A percentile compares a stretch with the other conserved stretches of the same genome.
Evolutionary conservation across 2,113 vertebrate genomes (phyloP).

Genomic region (Geococcyx californianus): DNA sequence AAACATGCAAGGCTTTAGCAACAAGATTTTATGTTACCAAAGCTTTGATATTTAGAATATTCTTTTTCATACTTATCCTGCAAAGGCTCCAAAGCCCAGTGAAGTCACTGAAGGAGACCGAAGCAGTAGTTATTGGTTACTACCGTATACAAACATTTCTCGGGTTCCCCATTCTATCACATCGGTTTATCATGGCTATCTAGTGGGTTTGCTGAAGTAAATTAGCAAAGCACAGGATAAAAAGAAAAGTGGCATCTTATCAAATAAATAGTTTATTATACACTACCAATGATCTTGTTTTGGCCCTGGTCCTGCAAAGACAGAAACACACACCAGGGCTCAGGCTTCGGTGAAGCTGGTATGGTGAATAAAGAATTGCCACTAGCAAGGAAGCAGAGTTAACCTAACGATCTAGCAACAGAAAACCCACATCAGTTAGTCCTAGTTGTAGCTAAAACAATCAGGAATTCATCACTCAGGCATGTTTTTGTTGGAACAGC

Average conservation of each 20-base stretch:
- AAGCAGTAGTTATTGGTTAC: neutral
- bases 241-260: neutral
- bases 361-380: neutral
- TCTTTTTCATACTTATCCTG: neutral
- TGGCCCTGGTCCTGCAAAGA: neutral
- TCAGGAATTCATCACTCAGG: neutral
- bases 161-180: neutral
- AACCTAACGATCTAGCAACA: neutral
- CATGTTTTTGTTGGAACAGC: neutral
- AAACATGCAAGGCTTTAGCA: neutral
- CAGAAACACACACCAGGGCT: neutral
- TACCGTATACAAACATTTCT: neutral
- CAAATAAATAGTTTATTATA: neutral
- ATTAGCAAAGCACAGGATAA: neutral
- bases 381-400: neutral
- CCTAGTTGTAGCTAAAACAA: neutral
- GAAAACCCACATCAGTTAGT: neutral
- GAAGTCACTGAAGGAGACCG: neutral
- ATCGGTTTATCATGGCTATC: neutral
- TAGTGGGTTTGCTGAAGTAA: neutral
- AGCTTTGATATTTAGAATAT: neutral
- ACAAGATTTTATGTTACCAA: neutral
- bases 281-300: neutral
- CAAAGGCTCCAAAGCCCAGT: neutral
- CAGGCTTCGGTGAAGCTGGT: neutral